Evolutionary conservation across 2,888 invertebrate genomes (phyloP), one percentile per base, ranked within the genome.

Genomic region (Carterocephalus palaemon): DNA sequence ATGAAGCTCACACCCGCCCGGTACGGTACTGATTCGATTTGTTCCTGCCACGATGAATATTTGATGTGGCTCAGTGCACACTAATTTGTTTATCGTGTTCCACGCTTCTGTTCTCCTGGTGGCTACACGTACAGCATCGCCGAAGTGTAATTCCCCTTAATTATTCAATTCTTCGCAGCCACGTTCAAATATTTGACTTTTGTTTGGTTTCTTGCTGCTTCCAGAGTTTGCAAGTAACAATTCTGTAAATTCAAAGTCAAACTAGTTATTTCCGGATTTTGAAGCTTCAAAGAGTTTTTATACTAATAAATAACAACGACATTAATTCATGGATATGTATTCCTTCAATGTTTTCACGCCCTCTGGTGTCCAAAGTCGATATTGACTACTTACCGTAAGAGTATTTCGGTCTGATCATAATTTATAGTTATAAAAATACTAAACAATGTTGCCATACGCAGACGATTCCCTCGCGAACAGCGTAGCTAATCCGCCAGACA

Each of bases 41-140:
- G 83, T 83, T 83, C 75, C 75, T 80, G 76, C 67, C 65, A 66
- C 79, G 78, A 80, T 88, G 84, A 88, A 88, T 87, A 80, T 86
- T 88, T 86, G 83, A 87, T 85, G 69, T 72, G 73, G 65, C 75
- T 84, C 84, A 82, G 76, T 86, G 84, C 80, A 78, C 82, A 74
- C 83, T 86, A 85, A 85, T 86, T 85, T 86, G 85, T 85, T 84
- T 85, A 85, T 77, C 79, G 80, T 75, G 78, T 73, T 75, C 63
- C 65, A 56, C 62, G 59, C 63, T 70, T 59, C 74, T 76, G 70
- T 67, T 71, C 65, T 64, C 73, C 70, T 65, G 67, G 70, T 78
- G n/a, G n/a, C n/a, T n/a, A 68, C 57, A 60, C 59, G 55, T 48
- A 47, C 53, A 54, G 52, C 57, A 56, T 58, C 56, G 60, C 60